Base-by-base conservation (phyloP, 2,888 invertebrate species). In the Drosophila setosimentum region DNA sequence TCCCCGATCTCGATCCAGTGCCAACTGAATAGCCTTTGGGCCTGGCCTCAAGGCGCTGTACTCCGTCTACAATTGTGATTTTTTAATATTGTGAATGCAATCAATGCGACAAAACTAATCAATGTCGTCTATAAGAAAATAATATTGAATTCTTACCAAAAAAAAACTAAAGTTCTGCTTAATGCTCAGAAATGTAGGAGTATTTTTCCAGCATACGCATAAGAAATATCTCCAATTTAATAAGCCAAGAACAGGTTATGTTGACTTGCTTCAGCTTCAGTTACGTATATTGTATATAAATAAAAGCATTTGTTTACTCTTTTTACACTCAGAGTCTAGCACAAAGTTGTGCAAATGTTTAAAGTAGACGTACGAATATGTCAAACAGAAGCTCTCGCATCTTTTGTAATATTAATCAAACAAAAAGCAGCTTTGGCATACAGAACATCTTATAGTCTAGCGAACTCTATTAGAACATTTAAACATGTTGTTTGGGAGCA, bases 11-110 rank as follows among this genome's bases (percentile, higher is more conserved):
- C 48, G 65, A 65, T 50, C 69, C 75, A 75, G 64, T 32, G 64
- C 33, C 71, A 78, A 67, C 62, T 29, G 45, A 57, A 69, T 73
- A 61, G 50, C 72, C 58, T 69, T 75, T 79, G 50, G 59, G 76
- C 49, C 66, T 59, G 75, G 37, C 64, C 57, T 45, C 58, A 54
- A 37, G 49, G 29, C 49, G 50, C 40, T 30, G 21, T 24, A 13
- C n/a, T 27, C n/a, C 32, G 10, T 29, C 37, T 16, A 55, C 55
- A 55, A 37, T 55, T 54, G 54, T 35, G 27, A 37, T 24, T 18
- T 27, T 37, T 2, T n/a, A n/a, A 27, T 27, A n/a, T 54, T 35
- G 35, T 24, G 27, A 27, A 35, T 37, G 35, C 32, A 51, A 10
- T 16, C 33, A 18, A 16, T 16, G 1, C 42, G 24, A 18, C 29